phyloP scores from a whole-genome alignment of 2,888 invertebrate genomes.

The Temnothorax unifasciatus region DNA sequence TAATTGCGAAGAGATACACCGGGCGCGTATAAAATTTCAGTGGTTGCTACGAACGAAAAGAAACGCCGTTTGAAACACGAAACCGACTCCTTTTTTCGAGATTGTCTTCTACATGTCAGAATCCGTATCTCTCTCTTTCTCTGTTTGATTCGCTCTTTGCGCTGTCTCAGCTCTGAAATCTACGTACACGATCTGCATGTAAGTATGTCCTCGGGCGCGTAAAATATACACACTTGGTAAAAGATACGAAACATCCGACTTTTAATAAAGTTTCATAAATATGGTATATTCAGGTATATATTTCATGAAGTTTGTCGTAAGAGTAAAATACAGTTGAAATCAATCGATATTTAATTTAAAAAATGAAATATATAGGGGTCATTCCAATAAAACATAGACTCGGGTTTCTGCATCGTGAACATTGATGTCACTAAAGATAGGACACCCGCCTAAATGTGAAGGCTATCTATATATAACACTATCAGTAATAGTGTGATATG shows the following conservation, averaged over 20 bases:
- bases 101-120: constrained; percentile 51
- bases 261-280: constrained; percentile 51
- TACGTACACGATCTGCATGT: constrained; percentile 24
- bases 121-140: constrained; percentile 17
- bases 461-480: no score
- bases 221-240: constrained; percentile 39
- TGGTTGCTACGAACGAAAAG: constrained; percentile 37
- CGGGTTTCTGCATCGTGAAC: no score
- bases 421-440: no score
- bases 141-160: constrained; percentile 21
- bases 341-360: constrained; percentile 14
- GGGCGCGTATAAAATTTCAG: constrained; percentile 50
- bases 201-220: constrained; percentile 36
- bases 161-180: constrained; percentile 37
- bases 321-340: neutral
- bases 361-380: neutral
- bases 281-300: constrained; percentile 24
- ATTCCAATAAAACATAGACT: no score
- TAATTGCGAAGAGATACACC: constrained; percentile 48
- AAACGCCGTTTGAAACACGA: constrained; percentile 53
- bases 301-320: constrained; percentile 38
- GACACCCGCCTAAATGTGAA: no score
- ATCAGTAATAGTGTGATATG: no score
- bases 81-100: constrained; percentile 49
- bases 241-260: constrained; percentile 49